Conservation (phyloP, 2,797 vertebrate genomes). For the Prionace glauca region DNA sequence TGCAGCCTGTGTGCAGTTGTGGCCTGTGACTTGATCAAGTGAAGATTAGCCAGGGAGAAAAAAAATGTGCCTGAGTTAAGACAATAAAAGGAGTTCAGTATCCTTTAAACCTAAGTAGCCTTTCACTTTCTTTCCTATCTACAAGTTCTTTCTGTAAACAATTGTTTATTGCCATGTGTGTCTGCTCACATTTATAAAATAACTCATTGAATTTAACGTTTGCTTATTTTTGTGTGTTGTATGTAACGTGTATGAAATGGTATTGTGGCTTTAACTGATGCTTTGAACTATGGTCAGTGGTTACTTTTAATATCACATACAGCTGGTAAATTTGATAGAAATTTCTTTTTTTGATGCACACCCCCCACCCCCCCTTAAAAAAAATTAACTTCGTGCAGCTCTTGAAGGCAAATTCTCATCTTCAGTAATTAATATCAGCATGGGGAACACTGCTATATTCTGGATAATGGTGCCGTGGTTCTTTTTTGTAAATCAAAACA, state of each 20-base stretch:
- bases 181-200: slow-evolving; percentile 77
- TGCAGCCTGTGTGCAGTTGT: not conserved
- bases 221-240: slow-evolving; percentile 75
- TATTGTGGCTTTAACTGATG: slow-evolving; percentile 77
- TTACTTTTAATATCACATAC: slow-evolving; percentile 78
- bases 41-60: slow-evolving; percentile 37
- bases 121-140: slow-evolving; percentile 66
- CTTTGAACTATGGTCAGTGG: slow-evolving; percentile 73
- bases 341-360: slow-evolving; percentile 56
- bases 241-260: slow-evolving; percentile 76
- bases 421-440: not conserved
- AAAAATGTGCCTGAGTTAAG: slow-evolving; percentile 77
- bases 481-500: not conserved
- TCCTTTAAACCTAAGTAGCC: slow-evolving; percentile 70
- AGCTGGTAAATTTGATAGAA: slow-evolving; percentile 73
- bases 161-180: slow-evolving; percentile 70
- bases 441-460: not conserved
- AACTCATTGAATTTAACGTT: slow-evolving; percentile 68
- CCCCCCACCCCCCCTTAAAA: not conserved
- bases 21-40: slow-evolving; percentile 22
- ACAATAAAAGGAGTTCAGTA: slow-evolving; percentile 68
- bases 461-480: not conserved
- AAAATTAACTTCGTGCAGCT: not conserved
- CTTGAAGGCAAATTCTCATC: not conserved
- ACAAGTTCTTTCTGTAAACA: slow-evolving; percentile 57